These are phyloP conservation scores for Listronotus bonariensis DNA, from an alignment of 1,140 invertebrate genomes.

Conservation along the genomic window DNA sequence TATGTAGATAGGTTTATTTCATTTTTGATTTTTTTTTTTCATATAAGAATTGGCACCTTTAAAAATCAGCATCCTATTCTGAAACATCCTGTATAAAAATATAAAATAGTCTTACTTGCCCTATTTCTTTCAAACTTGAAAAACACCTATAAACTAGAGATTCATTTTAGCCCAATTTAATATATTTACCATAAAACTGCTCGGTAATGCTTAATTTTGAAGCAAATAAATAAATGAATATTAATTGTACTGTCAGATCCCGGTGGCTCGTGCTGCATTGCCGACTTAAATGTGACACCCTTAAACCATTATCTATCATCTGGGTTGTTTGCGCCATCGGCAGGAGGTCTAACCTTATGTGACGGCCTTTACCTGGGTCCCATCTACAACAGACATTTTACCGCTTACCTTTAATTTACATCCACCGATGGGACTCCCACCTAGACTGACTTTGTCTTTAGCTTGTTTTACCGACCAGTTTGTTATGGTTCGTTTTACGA, in stretches of 20 bases:
- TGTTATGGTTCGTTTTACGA: conserved; percentile 7
- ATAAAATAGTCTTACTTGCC: too few species aligned
- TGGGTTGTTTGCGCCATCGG: conserved; percentile 11
- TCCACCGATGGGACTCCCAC: conserved; percentile 13
- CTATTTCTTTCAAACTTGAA: too few species aligned
- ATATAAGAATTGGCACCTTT: too few species aligned
- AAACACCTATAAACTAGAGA: too few species aligned
- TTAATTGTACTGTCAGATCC: conserved; percentile 15
- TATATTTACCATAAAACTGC: too few species aligned
- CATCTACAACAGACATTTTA: conserved; percentile 7
- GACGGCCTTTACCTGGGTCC: conserved; percentile 8
- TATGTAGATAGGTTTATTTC: too few species aligned
- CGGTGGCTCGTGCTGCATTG: conserved; percentile 11
- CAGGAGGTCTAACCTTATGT: conserved; percentile 8
- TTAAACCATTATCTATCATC: neutral
- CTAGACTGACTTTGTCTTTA: conserved; percentile 11
- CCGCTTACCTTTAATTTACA: too few species aligned
- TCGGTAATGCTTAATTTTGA: neutral
- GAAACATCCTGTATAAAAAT: too few species aligned
- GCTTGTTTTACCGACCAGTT: conserved; percentile 8
- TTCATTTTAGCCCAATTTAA: too few species aligned
- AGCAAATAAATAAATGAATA: conserved; percentile 19
- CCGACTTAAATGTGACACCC: conserved; percentile 14
- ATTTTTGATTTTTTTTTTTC: too few species aligned
- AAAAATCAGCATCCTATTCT: too few species aligned